Evolutionary conservation across 2,888 invertebrate genomes (phyloP).

Genomic region (Agrochola circellaris): DNA sequence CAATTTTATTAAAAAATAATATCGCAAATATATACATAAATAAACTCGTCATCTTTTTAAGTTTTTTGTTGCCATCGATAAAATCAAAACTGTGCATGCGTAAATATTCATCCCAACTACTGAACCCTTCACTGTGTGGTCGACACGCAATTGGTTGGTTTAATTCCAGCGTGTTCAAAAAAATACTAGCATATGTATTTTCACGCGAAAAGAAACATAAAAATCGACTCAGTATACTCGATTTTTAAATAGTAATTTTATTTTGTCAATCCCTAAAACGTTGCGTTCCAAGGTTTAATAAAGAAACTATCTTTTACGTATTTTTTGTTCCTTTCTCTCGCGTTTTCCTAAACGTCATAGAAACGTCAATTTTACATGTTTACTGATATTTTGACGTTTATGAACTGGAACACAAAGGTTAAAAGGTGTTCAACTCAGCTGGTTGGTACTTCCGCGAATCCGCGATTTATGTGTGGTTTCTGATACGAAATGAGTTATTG

Average conservation of each 20-base stretch:
- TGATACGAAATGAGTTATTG: slow-evolving; percentile 1
- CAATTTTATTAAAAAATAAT: too few relatives aligned
- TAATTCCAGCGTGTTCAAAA: not conserved
- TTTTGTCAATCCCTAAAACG: slow-evolving; percentile 4
- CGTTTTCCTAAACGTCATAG: not conserved
- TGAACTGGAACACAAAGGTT: slow-evolving; percentile 28
- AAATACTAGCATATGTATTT: too few relatives aligned
- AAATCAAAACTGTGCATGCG: too few relatives aligned
- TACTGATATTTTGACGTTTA: too few relatives aligned
- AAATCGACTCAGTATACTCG: not conserved
- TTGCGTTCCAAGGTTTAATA: not conserved
- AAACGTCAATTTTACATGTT: slow-evolving; percentile 18
- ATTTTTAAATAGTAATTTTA: not conserved
- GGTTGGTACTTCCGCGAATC: slow-evolving; percentile 4
- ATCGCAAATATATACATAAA: too few relatives aligned
- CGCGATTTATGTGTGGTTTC: slow-evolving; percentile 27
- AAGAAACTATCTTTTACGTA: too few relatives aligned
- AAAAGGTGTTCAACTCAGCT: slow-evolving; percentile 38
- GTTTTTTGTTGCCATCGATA: not conserved
- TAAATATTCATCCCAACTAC: not conserved
- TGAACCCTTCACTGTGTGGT: not conserved
- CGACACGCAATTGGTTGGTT: not conserved
- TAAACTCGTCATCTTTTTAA: not conserved
- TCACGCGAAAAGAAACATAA: too few relatives aligned
- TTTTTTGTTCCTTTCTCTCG: slow-evolving; percentile 2